Base-by-base conservation (phyloP, 2,113 vertebrate genomes). In the Brachyhypopomus occidentalis region DNA sequence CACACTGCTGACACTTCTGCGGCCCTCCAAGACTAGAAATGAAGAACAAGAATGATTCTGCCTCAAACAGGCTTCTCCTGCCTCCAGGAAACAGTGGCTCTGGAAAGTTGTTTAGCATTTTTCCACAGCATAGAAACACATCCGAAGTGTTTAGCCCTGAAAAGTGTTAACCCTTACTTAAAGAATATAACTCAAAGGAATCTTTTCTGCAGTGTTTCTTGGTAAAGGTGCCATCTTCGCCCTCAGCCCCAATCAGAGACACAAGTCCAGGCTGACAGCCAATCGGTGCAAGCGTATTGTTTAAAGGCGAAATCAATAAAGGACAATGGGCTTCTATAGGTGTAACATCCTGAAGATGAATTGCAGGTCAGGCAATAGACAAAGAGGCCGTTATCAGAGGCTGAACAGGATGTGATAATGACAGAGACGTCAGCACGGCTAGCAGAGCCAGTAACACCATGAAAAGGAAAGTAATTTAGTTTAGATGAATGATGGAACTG, bases 321-420 rank as follows among this genome's bases (percentile, higher is more conserved):
- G 17, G 1, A 52, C 16, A 79, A 84, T 64, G 59, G n/a, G 4
- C 59, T 66, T 22, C 45, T 22, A 69, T 23, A 70, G 64, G 56
- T 76, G 64, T n/a, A 75, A 23, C n/a, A 74, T 69, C 22, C 60
- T 77, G 70, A 80, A 81, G 60, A 84, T 72, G 34, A 70, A 84
- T 84, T 67, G 34, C 55, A 70, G 67, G 52, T 69, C 56, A 72
- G 77, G 58, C 23, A 48, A 4, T 59, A 81, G 38, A 84, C 55
- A 69, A 74, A 60, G 60, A 59, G 3, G 16, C 45, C 60, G 22
- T 77, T 77, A 81, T 81, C 78, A 72, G 52, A 17, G 52, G 56
- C 48, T 14, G n/a, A 73, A 72, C 48, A 80, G 73, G 58, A 77
- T 25, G 14, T 52, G 27, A 70, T 79, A 64, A 72, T 84, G 55